phyloP scores from a whole-genome alignment of 2,113 vertebrate genomes.

The Andinoacara biseriatus region DNA sequence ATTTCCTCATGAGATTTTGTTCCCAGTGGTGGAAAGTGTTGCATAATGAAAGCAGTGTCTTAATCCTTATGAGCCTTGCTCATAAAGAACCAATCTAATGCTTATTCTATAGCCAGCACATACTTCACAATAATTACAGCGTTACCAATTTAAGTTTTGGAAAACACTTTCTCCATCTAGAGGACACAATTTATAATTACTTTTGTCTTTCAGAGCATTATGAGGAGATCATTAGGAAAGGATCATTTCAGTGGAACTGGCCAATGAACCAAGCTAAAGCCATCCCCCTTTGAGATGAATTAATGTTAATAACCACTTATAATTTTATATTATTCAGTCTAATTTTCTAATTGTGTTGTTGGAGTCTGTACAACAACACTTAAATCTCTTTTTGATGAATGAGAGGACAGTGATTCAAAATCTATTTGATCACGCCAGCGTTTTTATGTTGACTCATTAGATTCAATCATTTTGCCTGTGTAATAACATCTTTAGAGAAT shows the following conservation, averaged over 20 bases:
- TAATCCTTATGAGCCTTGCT: neutral
- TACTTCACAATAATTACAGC: neutral
- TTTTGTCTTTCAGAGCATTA: conserved; percentile 47
- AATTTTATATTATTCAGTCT: conserved; percentile 12
- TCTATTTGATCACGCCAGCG: conserved; percentile 27
- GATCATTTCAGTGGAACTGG: conserved; percentile 58
- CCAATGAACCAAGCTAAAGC: conserved; percentile 55
- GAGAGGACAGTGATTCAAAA: neutral
- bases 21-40: conserved; percentile 1
- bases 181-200: conserved; percentile 11
- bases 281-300: conserved; percentile 48
- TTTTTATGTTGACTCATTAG: conserved; percentile 35
- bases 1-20: neutral
- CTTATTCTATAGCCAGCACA: neutral
- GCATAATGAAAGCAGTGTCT: neutral
- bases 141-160: neutral
- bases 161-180: neutral
- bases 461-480: conserved; percentile 26
- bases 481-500: conserved; percentile 18
- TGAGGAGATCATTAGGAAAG: conserved; percentile 45
- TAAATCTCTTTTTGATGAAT: conserved; percentile 7
- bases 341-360: conserved; percentile 21
- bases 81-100: neutral
- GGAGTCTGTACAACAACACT: neutral
- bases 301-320: conserved; percentile 38